A percentile compares a stretch with the other conserved stretches of the same genome.
These are phyloP conservation scores for Dione vanillae DNA, from an alignment of 2,888 invertebrate species.

Conservation along the genomic window DNA sequence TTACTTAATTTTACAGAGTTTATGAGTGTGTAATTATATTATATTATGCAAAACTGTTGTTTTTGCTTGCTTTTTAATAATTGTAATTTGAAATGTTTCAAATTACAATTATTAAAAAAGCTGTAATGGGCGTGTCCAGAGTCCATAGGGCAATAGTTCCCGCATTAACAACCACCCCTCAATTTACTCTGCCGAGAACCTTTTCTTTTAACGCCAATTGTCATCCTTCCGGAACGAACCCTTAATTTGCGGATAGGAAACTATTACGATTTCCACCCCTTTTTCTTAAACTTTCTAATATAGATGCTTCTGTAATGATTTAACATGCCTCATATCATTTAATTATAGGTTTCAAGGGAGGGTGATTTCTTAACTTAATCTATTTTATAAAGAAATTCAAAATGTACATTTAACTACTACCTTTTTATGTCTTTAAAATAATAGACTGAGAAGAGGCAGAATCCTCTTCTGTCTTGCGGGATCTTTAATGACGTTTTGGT, in stretches of 20 bases:
- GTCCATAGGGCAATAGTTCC: slow-evolving; percentile 13
- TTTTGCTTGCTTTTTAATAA: too few species aligned
- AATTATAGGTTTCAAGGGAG: not conserved
- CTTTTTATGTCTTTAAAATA: too few species aligned
- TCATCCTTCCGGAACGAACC: slow-evolving; percentile 16
- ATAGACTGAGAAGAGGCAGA: too few species aligned
- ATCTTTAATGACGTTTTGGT: too few species aligned
- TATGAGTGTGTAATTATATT: too few species aligned
- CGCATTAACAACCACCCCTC: slow-evolving; percentile 18
- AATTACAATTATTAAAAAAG: not conserved
- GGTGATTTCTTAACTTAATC: too few species aligned
- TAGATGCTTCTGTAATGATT: not conserved
- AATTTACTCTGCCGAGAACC: slow-evolving; percentile 2
- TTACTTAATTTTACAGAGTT: too few species aligned
- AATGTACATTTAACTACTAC: too few species aligned
- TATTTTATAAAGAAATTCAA: too few species aligned
- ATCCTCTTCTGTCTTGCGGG: too few species aligned
- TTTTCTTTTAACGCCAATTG: slow-evolving; percentile 21
- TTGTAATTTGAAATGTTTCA: too few species aligned
- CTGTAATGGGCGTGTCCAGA: not conserved
- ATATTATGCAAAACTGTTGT: too few species aligned
- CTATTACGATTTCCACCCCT: slow-evolving; percentile 17
- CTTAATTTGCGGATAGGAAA: slow-evolving; percentile 21
- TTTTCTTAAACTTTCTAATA: not conserved
- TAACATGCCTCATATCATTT: not conserved